phyloP scores from a whole-genome alignment of 2,797 vertebrate genomes.

The Prionace glauca region DNA sequence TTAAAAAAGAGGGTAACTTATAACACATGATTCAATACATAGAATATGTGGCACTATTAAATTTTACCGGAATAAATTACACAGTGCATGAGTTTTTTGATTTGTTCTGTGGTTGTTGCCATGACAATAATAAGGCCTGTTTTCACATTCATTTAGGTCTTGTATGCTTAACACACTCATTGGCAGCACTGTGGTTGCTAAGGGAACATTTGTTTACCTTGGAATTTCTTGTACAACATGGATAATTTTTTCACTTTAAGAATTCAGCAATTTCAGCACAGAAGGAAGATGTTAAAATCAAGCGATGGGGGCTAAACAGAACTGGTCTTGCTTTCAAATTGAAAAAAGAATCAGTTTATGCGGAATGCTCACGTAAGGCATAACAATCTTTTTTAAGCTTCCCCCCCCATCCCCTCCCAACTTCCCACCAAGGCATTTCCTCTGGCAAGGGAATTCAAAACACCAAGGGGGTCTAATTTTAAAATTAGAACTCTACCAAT shows the following conservation, averaged over 20 bases:
- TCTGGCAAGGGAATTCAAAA: background rate
- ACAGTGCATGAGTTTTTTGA: background rate
- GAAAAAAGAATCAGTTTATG: background rate
- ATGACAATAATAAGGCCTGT: background rate
- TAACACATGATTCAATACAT: background rate
- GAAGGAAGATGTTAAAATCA: background rate
- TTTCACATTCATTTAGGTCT: background rate
- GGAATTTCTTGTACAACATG: background rate
- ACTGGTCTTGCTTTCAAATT: background rate
- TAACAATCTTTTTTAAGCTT: background rate
- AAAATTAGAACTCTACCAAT: background rate
- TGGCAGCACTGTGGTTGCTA: background rate
- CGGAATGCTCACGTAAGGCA: background rate
- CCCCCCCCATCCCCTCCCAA: no score
- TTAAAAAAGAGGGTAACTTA: background rate
- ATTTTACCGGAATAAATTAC: background rate
- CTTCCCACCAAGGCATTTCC: background rate
- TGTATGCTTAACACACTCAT: background rate
- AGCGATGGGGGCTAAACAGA: background rate
- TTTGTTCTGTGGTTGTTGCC: slow-evolving; percentile 12
- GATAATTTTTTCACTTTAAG: slow-evolving; percentile 2
- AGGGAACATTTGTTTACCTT: background rate
- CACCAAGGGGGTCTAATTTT: background rate
- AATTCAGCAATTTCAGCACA: background rate
- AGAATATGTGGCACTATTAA: background rate